A percentile compares a stretch with the other conserved stretches of the same genome.
These are phyloP conservation scores for Gadus macrocephalus DNA, from an alignment of 2,113 vertebrate species.

Conservation along the genomic window DNA sequence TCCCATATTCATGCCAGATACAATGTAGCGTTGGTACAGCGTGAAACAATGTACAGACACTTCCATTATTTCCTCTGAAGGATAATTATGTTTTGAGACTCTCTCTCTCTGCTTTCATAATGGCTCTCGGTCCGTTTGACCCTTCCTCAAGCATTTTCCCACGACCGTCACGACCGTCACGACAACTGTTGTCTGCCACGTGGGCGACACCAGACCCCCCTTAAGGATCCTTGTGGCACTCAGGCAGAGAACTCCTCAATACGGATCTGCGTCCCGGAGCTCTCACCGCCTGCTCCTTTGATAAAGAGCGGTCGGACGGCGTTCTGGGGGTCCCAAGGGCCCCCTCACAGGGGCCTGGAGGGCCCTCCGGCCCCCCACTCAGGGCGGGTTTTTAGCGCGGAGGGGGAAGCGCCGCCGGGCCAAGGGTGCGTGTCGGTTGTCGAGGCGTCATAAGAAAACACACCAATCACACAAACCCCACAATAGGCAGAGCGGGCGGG, in stretches of 20 bases:
- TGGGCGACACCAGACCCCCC: conserved; percentile 15
- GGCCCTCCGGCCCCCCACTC: conserved; percentile 8
- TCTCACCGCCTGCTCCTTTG: conserved; percentile 6
- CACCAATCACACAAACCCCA: too few species aligned
- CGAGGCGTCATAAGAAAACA: too few species aligned
- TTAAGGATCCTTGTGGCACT: conserved; percentile 27
- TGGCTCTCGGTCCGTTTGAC: conserved; percentile 7
- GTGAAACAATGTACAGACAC: too few species aligned
- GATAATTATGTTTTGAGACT: background rate
- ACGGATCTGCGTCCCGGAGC: conserved; percentile 19
- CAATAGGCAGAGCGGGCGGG: too few species aligned
- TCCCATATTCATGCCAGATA: too few species aligned
- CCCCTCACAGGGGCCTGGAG: background rate
- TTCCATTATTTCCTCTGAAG: too few species aligned
- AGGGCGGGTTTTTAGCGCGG: conserved; percentile 7
- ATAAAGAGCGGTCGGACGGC: conserved; percentile 3
- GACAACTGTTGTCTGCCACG: conserved; percentile 35
- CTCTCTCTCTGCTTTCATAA: conserved; percentile 13
- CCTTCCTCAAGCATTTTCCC: conserved; percentile 28
- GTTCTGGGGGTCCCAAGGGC: conserved; percentile 9
- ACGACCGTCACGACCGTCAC: conserved; percentile 54
- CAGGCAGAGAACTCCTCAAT: conserved; percentile 4
- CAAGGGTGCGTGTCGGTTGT: too few species aligned
- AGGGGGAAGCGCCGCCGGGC: background rate
- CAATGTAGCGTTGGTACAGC: too few species aligned